Evolutionary conservation across 2,113 vertebrate genomes (phyloP), one percentile per base, ranked within the genome.

Genomic region (Eleginops maclovinus): DNA sequence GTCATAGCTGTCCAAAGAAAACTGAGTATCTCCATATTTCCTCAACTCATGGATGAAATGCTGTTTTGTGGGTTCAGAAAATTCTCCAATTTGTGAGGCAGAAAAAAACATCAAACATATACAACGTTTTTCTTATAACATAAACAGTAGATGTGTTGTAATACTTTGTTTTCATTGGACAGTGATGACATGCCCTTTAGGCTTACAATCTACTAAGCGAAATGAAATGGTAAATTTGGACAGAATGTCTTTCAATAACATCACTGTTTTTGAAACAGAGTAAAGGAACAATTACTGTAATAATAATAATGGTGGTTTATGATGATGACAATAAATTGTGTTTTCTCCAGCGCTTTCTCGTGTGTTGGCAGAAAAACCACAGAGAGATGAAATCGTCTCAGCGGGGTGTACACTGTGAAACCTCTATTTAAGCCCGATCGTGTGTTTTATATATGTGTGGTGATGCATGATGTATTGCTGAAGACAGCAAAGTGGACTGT

Each of bases 371-470:
- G 55, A 60, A 78, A 73, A 79, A 54, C 68, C 65, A 19, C 73
- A 81, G 31, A 55, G 40, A 70, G 72, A 86, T 77, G 53, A 71
- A 82, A 80, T 71, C 58, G 9, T 55, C 63, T 71, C 75, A 4
- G 69, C 6, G 16, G 79, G 77, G 69, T 77, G 60, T 68, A 28
- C 44, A 7, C 60, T 59, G 60, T 65, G 47, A 79, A 77, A 60
- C 54, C 73, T 75, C 44, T n/a, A 26, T 78, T 81, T 68, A 66
- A 78, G 22, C 22, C 74, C 14, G 49, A 67, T 72, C 36, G n/a
- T 69, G 83, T 22, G 79, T 83, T 82, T 80, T 56, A 51, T 83
- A 67, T 81, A 56, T 89, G 79, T 84, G 82, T 77, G 89, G 89
- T 54, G 64, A 68, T 22, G 69, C 56, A 71, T 83, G 89, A 90